Conservation (phyloP, 2,113 vertebrate genomes). For the Charina bottae region DNA sequence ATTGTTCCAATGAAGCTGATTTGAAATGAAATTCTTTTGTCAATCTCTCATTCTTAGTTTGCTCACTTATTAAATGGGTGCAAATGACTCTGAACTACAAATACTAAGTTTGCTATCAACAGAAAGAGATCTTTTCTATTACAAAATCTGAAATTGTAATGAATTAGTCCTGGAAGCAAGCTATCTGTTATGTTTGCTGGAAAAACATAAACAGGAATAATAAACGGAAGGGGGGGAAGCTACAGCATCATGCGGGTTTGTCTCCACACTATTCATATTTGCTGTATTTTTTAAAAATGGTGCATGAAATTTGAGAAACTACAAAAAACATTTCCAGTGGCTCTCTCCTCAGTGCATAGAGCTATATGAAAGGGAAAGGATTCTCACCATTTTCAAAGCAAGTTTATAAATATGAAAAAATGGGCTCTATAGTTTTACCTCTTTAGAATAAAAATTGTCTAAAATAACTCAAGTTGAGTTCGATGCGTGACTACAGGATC, state of each 20-base stretch:
- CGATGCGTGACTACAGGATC: too few species aligned
- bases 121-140: constrained; percentile 32
- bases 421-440: neutral
- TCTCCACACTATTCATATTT: too few species aligned
- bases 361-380: too few species aligned
- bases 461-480: too few species aligned
- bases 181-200: too few species aligned
- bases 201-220: too few species aligned
- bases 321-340: too few species aligned
- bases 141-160: constrained; percentile 37
- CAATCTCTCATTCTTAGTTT: neutral
- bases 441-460: too few species aligned
- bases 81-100: neutral
- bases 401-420: neutral
- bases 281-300: too few species aligned
- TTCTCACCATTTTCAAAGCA: neutral
- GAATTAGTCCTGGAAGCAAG: constrained; percentile 20
- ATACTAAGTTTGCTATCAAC: constrained; percentile 7
- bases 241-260: neutral
- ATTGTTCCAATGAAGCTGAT: neutral
- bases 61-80: neutral
- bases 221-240: too few species aligned
- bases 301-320: too few species aligned
- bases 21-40: neutral
- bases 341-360: too few species aligned